These are phyloP conservation scores for Mellilla xanthometata DNA, from an alignment of 2,888 invertebrate species.

Conservation along the genomic window DNA sequence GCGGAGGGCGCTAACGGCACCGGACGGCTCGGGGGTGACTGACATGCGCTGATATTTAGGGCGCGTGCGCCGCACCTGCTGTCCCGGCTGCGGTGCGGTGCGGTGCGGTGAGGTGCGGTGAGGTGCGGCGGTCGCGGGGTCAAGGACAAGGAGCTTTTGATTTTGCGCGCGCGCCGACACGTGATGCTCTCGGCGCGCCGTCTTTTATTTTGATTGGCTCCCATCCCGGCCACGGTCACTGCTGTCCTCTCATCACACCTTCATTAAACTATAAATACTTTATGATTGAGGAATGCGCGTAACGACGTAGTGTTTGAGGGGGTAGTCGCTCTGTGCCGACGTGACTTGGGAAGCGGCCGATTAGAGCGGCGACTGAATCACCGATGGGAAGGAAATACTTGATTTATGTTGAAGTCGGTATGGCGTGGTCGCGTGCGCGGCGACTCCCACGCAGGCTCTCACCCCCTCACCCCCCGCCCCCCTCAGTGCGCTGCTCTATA, in stretches of 20 bases:
- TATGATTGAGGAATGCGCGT: no score
- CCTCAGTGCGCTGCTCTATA: constrained; percentile 4
- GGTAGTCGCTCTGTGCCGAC: no score
- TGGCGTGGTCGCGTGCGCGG: constrained; percentile 16
- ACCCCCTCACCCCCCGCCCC: constrained; percentile 33
- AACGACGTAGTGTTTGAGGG: no score
- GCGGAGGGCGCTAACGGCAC: constrained; percentile 32
- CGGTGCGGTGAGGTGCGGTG: constrained; percentile 20
- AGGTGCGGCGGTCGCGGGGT: constrained; percentile 28
- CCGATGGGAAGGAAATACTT: constrained; percentile 34
- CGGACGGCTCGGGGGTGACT: constrained; percentile 50
- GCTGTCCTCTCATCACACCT: no score
- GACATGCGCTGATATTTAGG: constrained; percentile 64
- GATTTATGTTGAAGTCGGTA: constrained; percentile 32
- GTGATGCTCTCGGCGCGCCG: constrained; percentile 35
- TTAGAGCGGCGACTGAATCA: constrained; percentile 18
- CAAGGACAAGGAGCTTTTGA: constrained; percentile 36
- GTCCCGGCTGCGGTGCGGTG: constrained; percentile 24
- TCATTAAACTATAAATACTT: neutral
- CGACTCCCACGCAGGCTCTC: constrained; percentile 24
- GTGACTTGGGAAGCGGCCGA: constrained; percentile 17
- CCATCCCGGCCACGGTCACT: neutral
- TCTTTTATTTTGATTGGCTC: no score
- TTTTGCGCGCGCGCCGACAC: constrained; percentile 26
- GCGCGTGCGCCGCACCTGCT: constrained; percentile 42